A percentile compares a stretch with the other conserved stretches of the same genome.
Evolutionary conservation across 2,113 vertebrate species (phyloP).

Genomic region (Gobio gobio): DNA sequence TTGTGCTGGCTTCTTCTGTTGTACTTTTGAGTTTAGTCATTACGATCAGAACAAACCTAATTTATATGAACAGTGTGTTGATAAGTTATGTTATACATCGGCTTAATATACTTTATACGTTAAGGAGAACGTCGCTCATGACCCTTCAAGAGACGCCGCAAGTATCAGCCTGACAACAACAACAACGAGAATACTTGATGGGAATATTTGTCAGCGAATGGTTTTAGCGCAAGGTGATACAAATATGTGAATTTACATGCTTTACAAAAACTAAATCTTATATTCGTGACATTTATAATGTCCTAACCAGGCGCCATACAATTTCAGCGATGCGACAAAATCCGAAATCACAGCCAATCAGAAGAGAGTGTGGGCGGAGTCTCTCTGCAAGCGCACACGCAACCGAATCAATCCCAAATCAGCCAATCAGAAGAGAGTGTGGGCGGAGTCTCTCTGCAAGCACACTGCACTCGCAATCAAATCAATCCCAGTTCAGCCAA

Average conservation of each 20-base stretch:
- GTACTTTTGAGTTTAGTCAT: slow-evolving; percentile 80
- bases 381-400: no score
- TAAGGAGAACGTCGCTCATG: slow-evolving; percentile 61
- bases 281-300: slow-evolving; percentile 29
- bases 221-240: neutral
- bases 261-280: neutral
- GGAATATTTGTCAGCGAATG: neutral
- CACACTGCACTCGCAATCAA: no score
- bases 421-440: no score
- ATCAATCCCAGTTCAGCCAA: no score
- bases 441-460: no score
- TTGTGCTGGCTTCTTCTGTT: slow-evolving; percentile 96
- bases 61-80: slow-evolving; percentile 88
- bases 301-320: no score
- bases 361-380: no score
- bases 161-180: neutral
- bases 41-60: slow-evolving; percentile 80
- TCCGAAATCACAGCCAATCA: no score
- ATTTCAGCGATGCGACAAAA: no score
- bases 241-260: slow-evolving; percentile 8
- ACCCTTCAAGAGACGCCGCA: slow-evolving; percentile 10
- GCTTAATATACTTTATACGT: slow-evolving; percentile 74
- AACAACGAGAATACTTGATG: neutral
- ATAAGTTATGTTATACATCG: slow-evolving; percentile 68
- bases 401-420: no score